Base-by-base conservation (phyloP, 2,113 vertebrate species). In the Myrmecophaga tridactyla region DNA sequence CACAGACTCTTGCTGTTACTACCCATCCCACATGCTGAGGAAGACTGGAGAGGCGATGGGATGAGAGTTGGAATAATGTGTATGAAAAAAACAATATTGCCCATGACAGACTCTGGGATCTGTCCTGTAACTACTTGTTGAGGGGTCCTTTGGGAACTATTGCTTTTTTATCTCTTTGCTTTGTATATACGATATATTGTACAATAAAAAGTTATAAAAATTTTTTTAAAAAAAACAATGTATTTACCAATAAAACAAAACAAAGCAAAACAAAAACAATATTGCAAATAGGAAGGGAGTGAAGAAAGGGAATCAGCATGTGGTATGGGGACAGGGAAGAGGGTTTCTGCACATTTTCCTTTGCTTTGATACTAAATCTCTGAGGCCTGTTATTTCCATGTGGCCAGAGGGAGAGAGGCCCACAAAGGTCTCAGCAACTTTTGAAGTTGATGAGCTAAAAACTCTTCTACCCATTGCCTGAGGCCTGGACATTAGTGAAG, bases 401-500 rank as follows among this genome's bases (percentile, higher is more conserved):
- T 83, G 78, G 86, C 89, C 81, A 94, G 75, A 86, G 20, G 20
- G 29, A 39, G 73, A 92, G 53, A 94, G 51, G 34, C 34, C 67
- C 43, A 80, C 86, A 80, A 73, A 95, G 93, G 92, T 94, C 82
- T 69, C 5, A 63, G 94, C 93, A 96, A 93, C 91, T 89, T 96
- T 80, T 94, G 92, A 94, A 95, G 56, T 4, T 84, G 83, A 95
- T 95, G 89, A 97, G 67, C 94, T 96, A 88, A 80, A 96, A 86
- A 95, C 63, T 60, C 87, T 86, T 83, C 93, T 93, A 94, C 62
- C 51, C 63, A 1, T 97, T 93, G 89, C 94, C 96, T 89, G 75
- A 86, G 94, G 86, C 92, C 53, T 93, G 78, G 89, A 89, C 56
- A 25, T 94, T 86, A 89, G 73, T 31, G 25, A 70, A 72, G 56